A percentile compares a stretch with the other conserved stretches of the same genome.
Conservation (phyloP, 2,113 vertebrate species). For the Pogonocichla stellata region DNA sequence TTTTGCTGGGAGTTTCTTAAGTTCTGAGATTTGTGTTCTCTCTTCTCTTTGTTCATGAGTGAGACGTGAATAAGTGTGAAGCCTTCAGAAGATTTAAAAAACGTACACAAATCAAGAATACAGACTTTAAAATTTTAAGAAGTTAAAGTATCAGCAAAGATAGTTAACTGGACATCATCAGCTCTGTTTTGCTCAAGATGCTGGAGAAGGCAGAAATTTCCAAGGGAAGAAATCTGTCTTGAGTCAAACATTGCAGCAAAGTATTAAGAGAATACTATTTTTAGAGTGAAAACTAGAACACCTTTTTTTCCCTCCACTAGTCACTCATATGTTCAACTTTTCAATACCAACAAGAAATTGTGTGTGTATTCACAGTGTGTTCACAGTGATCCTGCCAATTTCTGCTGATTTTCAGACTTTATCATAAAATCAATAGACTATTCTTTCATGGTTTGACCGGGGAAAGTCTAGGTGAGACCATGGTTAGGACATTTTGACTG, state of each 20-base stretch:
- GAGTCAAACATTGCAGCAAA: background rate
- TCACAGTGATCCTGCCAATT: background rate
- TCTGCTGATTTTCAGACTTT: background rate
- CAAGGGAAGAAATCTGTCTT: accelerated
- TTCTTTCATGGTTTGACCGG: background rate
- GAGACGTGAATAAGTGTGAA: background rate
- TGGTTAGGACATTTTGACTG: background rate
- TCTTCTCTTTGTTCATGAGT: background rate
- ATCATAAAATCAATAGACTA: background rate
- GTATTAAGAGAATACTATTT: background rate
- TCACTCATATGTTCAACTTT: background rate
- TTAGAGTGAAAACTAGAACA: background rate
- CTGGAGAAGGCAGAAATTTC: background rate
- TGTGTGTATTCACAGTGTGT: background rate
- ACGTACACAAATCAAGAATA: background rate
- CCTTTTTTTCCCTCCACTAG: background rate
- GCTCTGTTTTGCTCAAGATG: background rate
- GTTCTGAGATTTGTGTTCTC: background rate
- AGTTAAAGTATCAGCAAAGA: background rate
- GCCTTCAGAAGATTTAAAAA: background rate
- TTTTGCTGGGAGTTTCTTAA: background rate
- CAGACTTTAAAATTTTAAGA: background rate
- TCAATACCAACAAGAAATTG: background rate
- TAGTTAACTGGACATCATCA: background rate
- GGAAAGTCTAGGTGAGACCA: background rate